phyloP scores from a whole-genome alignment of 1,140 invertebrate genomes.

The Whitmania pigra region DNA sequence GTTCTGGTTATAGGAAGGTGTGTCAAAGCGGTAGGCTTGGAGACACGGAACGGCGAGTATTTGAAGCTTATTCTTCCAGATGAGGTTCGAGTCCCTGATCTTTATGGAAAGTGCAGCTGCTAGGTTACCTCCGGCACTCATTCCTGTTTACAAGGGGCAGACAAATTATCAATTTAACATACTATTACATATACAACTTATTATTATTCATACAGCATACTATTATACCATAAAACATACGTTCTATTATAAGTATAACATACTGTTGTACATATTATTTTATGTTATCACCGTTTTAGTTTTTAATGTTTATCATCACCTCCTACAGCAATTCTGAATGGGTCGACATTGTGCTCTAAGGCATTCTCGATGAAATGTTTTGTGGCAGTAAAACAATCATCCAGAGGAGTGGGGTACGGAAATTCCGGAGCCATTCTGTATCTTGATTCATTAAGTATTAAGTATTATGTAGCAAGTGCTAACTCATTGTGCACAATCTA shows the following conservation, averaged over 20 bases:
- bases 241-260: too few relatives aligned
- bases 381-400: slow-evolving; percentile 23
- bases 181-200: too few relatives aligned
- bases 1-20: slow-evolving; percentile 32
- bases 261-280: too few relatives aligned
- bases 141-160: slow-evolving; percentile 4
- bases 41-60: slow-evolving; percentile 21
- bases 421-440: slow-evolving; percentile 26
- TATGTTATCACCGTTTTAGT: too few relatives aligned
- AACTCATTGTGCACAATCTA: too few relatives aligned
- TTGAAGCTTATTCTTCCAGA: slow-evolving; percentile 9
- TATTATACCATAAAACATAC: too few relatives aligned
- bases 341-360: slow-evolving; percentile 21
- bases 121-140: slow-evolving; percentile 21
- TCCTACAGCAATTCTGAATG: slow-evolving; percentile 20
- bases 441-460: slow-evolving; percentile 6
- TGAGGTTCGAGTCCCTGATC: slow-evolving; percentile 16
- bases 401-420: slow-evolving; percentile 23
- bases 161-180: not conserved
- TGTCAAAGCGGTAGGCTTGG: slow-evolving; percentile 24
- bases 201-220: too few relatives aligned
- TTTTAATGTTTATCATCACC: too few relatives aligned
- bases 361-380: slow-evolving; percentile 26
- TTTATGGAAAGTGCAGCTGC: slow-evolving; percentile 23
- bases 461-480: too few relatives aligned